These are phyloP conservation scores for Ciconia maguari DNA, from an alignment of 2,113 vertebrate species.

Conservation along the genomic window DNA sequence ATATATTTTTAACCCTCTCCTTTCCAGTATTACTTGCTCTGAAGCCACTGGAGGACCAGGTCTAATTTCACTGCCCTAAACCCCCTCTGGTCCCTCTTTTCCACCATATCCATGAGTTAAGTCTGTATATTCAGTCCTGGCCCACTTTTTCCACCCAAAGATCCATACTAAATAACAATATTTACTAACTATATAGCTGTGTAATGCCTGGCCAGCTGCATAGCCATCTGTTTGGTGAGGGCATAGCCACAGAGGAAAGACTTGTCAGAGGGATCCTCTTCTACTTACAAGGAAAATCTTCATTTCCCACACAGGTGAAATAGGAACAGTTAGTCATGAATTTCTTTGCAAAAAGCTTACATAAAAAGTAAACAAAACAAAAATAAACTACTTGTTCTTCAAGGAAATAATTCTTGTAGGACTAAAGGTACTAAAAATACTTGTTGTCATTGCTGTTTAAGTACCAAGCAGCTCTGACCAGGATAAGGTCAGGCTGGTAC, in stretches of 20 bases:
- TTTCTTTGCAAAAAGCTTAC: not conserved
- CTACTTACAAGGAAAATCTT: not conserved
- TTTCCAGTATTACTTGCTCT: not conserved
- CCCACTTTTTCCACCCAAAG: not conserved
- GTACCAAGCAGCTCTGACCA: not conserved
- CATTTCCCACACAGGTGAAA: not conserved
- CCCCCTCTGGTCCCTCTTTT: rapidly evolving
- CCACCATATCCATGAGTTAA: not conserved
- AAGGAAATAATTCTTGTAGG: not conserved
- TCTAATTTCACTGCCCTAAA: not conserved
- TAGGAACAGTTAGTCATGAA: not conserved
- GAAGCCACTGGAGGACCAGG: not conserved
- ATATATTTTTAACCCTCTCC: not conserved
- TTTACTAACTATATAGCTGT: not conserved
- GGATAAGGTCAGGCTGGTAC: not conserved
- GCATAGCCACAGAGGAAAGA: not conserved
- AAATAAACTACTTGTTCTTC: not conserved
- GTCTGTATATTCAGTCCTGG: not conserved
- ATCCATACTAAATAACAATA: not conserved
- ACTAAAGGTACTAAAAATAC: not conserved
- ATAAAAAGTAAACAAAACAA: not conserved
- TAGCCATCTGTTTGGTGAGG: not conserved
- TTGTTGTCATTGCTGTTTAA: not conserved
- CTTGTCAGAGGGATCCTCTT: not conserved
- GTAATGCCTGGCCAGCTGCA: not conserved